phyloP scores from a whole-genome alignment of 2,888 invertebrate genomes.

The Chymomyza amoena region DNA sequence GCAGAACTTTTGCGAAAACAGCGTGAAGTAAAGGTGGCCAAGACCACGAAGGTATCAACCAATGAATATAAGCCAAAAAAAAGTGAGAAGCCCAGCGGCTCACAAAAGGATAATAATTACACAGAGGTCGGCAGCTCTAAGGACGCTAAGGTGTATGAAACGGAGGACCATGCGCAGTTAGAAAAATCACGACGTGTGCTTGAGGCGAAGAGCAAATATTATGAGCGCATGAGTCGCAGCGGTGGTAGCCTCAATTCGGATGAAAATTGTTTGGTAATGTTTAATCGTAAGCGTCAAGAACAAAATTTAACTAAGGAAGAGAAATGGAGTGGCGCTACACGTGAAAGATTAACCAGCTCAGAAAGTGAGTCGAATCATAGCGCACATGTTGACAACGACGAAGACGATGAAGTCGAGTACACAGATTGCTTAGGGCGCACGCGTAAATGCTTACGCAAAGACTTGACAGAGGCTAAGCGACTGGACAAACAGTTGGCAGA shows the following conservation, averaged over 20 bases:
- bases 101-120: constrained; percentile 42
- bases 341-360: constrained; percentile 11
- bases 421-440: constrained; percentile 93
- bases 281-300: constrained; percentile 78
- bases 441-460: constrained; percentile 88
- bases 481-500: constrained; percentile 81
- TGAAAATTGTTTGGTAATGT: constrained; percentile 78
- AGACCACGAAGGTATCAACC: constrained; percentile 80
- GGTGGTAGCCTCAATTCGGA: constrained; percentile 77
- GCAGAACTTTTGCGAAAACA: constrained; percentile 93
- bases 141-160: constrained; percentile 66
- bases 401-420: constrained; percentile 90
- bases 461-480: constrained; percentile 84
- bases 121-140: constrained; percentile 70
- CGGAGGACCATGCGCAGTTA: constrained; percentile 73
- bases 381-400: constrained; percentile 75
- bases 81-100: constrained; percentile 15
- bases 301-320: constrained; percentile 26
- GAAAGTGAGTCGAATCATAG: constrained; percentile 53
- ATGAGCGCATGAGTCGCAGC: constrained; percentile 78
- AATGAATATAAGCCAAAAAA: constrained; percentile 80
- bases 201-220: constrained; percentile 78
- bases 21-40: constrained; percentile 87
- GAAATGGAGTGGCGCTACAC: neutral
- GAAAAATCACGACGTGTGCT: constrained; percentile 79